Percentiles rank a stretch among this genome's conserved stretches.
phyloP scores from a whole-genome alignment of 2,888 invertebrate genomes.

The Mystacides longicornis region DNA sequence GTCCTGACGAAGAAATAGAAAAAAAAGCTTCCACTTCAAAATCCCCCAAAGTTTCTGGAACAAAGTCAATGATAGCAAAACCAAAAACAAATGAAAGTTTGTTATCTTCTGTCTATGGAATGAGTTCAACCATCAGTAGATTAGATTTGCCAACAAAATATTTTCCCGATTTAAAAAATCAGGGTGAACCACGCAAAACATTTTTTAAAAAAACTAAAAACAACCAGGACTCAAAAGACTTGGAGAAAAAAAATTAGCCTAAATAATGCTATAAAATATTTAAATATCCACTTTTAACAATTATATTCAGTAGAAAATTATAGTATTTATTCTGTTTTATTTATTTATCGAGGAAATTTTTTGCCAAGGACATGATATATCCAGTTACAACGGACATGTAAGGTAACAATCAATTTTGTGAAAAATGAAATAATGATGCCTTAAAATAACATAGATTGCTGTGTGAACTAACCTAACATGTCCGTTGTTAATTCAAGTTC shows the following conservation, averaged over 20 bases:
- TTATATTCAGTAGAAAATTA: not conserved
- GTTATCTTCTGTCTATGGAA: constrained; percentile 8
- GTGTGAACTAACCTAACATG: constrained; percentile 23
- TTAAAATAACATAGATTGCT: constrained; percentile 18
- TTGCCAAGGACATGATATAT: not conserved
- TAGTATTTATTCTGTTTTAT: not conserved
- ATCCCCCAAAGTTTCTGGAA: not conserved
- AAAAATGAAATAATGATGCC: constrained; percentile 12
- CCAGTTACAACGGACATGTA: constrained; percentile 19
- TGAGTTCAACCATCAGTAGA: constrained; percentile 19
- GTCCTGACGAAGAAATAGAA: not conserved
- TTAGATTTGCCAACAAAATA: constrained; percentile 17
- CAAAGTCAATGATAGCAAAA: constrained; percentile 2
- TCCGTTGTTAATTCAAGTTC: constrained; percentile 23
- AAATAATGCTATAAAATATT: not conserved
- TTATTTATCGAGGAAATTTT: not conserved
- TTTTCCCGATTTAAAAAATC: constrained; percentile 13
- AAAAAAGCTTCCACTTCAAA: not conserved
- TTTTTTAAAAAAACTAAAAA: not conserved
- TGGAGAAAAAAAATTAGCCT: not conserved
- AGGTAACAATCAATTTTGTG: constrained; percentile 20
- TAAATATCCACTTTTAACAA: not conserved
- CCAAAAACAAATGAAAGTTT: constrained; percentile 2
- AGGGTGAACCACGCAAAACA: not conserved
- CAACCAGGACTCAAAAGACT: not conserved